Base-by-base conservation (phyloP, 2,888 invertebrate genomes). In the Diarsia rubi region DNA sequence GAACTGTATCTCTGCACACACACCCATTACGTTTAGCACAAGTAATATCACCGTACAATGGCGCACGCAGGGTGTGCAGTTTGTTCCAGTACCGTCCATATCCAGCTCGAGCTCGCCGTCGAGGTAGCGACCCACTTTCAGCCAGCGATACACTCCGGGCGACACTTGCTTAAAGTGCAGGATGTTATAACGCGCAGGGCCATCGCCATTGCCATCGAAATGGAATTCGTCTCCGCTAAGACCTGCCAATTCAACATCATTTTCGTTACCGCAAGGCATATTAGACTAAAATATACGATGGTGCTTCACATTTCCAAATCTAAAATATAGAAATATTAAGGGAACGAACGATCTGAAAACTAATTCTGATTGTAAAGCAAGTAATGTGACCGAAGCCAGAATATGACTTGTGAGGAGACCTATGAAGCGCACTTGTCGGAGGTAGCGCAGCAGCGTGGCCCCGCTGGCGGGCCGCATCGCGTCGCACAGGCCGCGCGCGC, bases 161-260 rank as follows among this genome's bases (percentile, higher is more conserved):
- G 97, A 95, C 27, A 97, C 97, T 92, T 98, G 98, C 92, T 99
- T 98, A 97, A 99, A 99, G 94, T 99, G 99, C 84, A 99, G 98
- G 88, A 99, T 99, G 92, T 99, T 98, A 97, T 99, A 99, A 60
- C 99, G 97, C 16, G 99, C 99, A 0, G 99, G 99, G 0, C 99
- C 99, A 92, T 99, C 99, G 3, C 99, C 99, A 88, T 98, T 98
- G 71, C 95, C 96, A 92, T 99, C 98, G 93, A 99, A 99, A 85
- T 98, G 98, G 93, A 99, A 99, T 90, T 98, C 97, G 93, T 99
- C 98, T 0, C 98, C 98, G 88, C 98, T 98, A 72, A 99, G 96
- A 84, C 99, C 99, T 99, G 91, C 3, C 47, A 2, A 60, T n/a
- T 45, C 45, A 31, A 60, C 27, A 52, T 27, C 8, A 0, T 19